phyloP scores from a whole-genome alignment of 1,140 invertebrate genomes.

The Pseudomyrmex pallidus region DNA sequence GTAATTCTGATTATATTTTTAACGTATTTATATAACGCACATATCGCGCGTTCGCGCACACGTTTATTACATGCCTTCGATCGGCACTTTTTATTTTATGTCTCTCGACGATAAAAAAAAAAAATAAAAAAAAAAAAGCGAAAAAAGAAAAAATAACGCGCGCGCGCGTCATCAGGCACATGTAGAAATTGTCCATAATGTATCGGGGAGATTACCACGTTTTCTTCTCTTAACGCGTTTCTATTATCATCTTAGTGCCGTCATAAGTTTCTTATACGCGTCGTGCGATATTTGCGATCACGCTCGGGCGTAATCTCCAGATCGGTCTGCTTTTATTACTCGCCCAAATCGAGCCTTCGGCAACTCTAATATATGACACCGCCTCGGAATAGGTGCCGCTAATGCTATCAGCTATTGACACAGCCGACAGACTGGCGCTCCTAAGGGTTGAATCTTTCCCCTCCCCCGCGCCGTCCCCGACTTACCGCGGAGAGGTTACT shows the following conservation, averaged over 20 bases:
- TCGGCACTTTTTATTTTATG: too few species aligned
- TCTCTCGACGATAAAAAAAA: too few species aligned
- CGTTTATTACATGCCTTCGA: too few species aligned
- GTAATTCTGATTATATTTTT: neutral
- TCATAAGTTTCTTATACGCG: constrained; percentile 13
- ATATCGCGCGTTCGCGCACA: too few species aligned
- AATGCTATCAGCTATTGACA: constrained; percentile 77
- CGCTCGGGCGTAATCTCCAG: constrained; percentile 20
- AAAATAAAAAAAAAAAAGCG: too few species aligned
- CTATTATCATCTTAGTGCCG: constrained; percentile 11
- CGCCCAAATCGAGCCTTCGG: constrained; percentile 41
- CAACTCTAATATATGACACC: constrained; percentile 64
- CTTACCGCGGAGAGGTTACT: constrained; percentile 63
- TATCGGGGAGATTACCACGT: neutral
- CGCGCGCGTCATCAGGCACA: neutral
- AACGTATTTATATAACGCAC: too few species aligned
- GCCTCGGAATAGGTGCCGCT: constrained; percentile 68
- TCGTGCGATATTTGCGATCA: constrained; percentile 29
- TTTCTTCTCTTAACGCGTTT: neutral
- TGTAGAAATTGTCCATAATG: neutral
- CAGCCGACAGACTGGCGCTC: constrained; percentile 69
- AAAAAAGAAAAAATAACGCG: too few species aligned
- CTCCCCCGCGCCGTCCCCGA: constrained; percentile 6
- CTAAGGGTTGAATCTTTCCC: constrained; percentile 65
- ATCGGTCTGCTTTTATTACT: constrained; percentile 31